Conservation (phyloP, 1,140 invertebrate species). For the Zaprionus kolodkinae region DNA sequence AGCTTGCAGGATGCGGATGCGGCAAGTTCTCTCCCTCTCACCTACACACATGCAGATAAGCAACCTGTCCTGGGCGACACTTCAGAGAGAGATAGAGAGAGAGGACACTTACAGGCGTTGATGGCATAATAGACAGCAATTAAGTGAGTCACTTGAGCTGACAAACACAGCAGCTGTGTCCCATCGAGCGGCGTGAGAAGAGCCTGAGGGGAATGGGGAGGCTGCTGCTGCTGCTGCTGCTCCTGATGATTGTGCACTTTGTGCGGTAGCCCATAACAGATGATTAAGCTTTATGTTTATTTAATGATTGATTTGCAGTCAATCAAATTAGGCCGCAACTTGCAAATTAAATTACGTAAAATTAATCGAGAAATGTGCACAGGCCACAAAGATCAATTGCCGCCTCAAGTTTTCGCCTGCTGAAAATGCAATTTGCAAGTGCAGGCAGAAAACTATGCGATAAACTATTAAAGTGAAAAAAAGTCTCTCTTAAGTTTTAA, state of each 20-base stretch:
- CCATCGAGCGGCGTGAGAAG: slow-evolving; percentile 1
- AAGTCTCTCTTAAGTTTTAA: slow-evolving; percentile 58
- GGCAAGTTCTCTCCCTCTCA: neutral
- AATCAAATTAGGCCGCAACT: slow-evolving; percentile 12
- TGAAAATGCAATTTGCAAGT: slow-evolving; percentile 17
- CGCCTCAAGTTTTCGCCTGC: slow-evolving; percentile 9
- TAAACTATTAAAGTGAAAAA: slow-evolving; percentile 49
- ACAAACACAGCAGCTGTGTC: slow-evolving; percentile 52
- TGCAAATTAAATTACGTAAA: slow-evolving; percentile 18
- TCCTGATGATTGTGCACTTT: slow-evolving; percentile 53
- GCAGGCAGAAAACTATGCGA: slow-evolving; percentile 49
- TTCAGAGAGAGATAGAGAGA: slow-evolving; percentile 58
- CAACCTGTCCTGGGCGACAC: slow-evolving; percentile 52
- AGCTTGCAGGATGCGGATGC: slow-evolving; percentile 71
- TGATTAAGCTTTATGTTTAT: slow-evolving; percentile 28
- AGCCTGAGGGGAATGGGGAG: slow-evolving; percentile 39
- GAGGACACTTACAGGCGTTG: slow-evolving; percentile 69
- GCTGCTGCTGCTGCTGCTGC: neutral
- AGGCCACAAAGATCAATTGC: slow-evolving; percentile 13
- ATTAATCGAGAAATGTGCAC: slow-evolving; percentile 30
- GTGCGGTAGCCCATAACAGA: slow-evolving; percentile 9
- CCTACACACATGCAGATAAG: slow-evolving; percentile 42
- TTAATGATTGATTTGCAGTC: slow-evolving; percentile 30
- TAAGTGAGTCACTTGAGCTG: slow-evolving; percentile 73
- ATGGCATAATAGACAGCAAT: slow-evolving; percentile 82